Evolutionary conservation across 2,113 vertebrate genomes (phyloP).

Genomic region (Coracopsis vasa): DNA sequence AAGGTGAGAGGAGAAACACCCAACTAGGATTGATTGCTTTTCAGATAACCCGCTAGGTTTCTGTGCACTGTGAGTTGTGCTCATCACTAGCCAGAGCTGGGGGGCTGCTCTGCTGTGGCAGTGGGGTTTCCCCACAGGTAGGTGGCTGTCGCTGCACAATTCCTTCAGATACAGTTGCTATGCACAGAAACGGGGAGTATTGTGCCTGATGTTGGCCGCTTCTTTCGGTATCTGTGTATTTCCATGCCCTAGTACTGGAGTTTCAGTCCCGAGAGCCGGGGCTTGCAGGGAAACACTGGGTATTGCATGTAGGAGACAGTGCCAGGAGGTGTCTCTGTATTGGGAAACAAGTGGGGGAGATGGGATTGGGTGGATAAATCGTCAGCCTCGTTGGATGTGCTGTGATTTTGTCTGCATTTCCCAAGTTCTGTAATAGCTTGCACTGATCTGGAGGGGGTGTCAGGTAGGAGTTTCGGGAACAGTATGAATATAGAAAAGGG

Average conservation of each 20-base stretch:
- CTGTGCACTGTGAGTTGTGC: background rate
- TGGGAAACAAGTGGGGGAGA: background rate
- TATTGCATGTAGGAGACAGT: background rate
- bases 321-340: background rate
- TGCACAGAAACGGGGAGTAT: rapidly evolving
- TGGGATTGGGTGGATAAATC: background rate
- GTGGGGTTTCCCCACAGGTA: rapidly evolving
- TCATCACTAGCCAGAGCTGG: rapidly evolving
- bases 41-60: background rate
- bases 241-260: background rate
- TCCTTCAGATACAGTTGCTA: background rate
- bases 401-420: background rate
- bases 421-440: background rate
- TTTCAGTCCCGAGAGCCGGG: background rate
- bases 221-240: background rate
- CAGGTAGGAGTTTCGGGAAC: conserved; percentile 38
- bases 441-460: background rate
- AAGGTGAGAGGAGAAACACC: background rate
- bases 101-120: background rate
- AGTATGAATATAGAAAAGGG: conserved; percentile 25
- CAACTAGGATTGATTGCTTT: background rate
- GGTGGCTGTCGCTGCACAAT: rapidly evolving
- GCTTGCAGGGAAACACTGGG: background rate
- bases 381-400: background rate
- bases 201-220: background rate